Percentiles rank a stretch among this genome's conserved stretches.
phyloP scores from a whole-genome alignment of 2,113 vertebrate genomes.

The Laticauda laticaudata region DNA sequence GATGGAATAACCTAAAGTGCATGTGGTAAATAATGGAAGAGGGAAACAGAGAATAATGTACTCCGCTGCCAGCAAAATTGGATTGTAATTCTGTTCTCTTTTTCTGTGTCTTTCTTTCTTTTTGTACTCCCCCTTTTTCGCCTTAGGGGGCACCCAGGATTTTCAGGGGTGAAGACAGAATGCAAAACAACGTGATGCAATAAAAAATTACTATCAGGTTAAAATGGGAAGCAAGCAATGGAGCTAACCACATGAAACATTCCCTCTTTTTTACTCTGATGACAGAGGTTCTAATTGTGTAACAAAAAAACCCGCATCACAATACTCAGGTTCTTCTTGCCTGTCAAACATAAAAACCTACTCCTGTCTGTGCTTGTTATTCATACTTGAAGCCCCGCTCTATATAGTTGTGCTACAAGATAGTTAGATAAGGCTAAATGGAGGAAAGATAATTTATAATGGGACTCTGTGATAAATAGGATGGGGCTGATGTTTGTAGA shows the following conservation, averaged over 20 bases:
- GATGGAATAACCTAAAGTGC: slow-evolving; percentile 25
- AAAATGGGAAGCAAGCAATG: slow-evolving; percentile 40
- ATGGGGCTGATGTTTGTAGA: neutral
- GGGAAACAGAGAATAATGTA: slow-evolving; percentile 35
- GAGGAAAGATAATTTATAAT: neutral
- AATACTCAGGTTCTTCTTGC: slow-evolving; percentile 46
- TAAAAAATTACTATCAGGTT: slow-evolving; percentile 45
- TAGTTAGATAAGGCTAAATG: neutral
- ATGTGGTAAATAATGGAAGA: slow-evolving; percentile 38
- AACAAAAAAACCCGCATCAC: slow-evolving; percentile 39
- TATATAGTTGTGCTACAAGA: neutral
- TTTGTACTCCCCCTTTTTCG: neutral
- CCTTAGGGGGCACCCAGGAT: slow-evolving; percentile 38
- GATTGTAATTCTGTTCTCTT: neutral
- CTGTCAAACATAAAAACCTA: slow-evolving; percentile 39
- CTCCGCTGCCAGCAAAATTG: slow-evolving; percentile 12
- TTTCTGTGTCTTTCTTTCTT: neutral
- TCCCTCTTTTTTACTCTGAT: neutral
- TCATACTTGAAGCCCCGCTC: neutral
- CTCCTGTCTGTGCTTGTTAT: slow-evolving; percentile 26
- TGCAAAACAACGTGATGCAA: slow-evolving; percentile 41
- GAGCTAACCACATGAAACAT: slow-evolving; percentile 53
- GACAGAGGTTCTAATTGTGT: slow-evolving; percentile 6
- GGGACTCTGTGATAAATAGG: neutral
- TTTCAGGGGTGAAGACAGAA: slow-evolving; percentile 42